A percentile compares a stretch with the other conserved stretches of the same genome.
phyloP scores from a whole-genome alignment of 2,113 vertebrate species.

The Anguilla japonica region DNA sequence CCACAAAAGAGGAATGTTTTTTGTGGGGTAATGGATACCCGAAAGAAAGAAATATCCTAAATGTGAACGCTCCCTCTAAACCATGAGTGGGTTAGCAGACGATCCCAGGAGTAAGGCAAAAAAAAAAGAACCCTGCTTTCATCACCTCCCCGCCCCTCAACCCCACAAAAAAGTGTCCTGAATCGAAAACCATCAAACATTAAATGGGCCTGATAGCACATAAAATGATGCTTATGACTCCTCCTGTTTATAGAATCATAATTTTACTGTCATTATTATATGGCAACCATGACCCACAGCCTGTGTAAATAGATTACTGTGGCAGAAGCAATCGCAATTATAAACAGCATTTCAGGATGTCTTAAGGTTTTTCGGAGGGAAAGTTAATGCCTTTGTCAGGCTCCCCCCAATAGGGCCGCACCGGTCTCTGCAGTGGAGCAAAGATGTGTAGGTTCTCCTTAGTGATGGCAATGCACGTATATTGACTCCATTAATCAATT shows the following conservation, averaged over 20 bases:
- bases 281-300: conserved; percentile 65
- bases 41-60: not conserved
- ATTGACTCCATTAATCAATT: not conserved
- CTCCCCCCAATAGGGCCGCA: not conserved
- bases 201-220: not conserved
- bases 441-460: not conserved
- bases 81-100: conserved; percentile 7
- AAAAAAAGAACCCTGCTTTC: conserved; percentile 7
- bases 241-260: conserved; percentile 64
- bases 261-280: conserved; percentile 65
- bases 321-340: conserved; percentile 43
- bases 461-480: not conserved
- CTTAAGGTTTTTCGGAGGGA: not conserved
- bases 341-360: conserved; percentile 52
- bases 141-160: too few relatives aligned
- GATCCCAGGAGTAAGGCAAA: not conserved
- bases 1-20: not conserved
- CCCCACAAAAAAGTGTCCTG: not conserved
- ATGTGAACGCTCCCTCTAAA: conserved; percentile 8
- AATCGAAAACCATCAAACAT: not conserved
- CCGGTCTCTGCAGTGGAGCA: too few relatives aligned
- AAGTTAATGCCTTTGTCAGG: not conserved
- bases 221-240: conserved; percentile 62
- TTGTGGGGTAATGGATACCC: not conserved
- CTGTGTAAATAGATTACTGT: conserved; percentile 67